Conservation (phyloP, 2,888 invertebrate genomes). For the Cacoxenus indagator region DNA sequence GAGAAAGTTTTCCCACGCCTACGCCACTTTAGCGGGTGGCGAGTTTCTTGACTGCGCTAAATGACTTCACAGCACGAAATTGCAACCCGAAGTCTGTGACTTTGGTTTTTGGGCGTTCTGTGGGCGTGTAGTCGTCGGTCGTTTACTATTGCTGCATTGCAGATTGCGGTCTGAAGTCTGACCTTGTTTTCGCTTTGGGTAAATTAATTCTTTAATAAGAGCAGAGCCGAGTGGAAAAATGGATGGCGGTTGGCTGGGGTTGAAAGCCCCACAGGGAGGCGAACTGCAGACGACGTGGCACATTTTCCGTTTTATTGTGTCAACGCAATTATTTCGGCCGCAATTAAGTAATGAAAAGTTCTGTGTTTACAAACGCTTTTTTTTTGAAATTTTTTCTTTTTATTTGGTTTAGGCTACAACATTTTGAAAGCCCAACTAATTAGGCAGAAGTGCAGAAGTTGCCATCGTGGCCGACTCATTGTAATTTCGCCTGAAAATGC, state of each 20-base stretch:
- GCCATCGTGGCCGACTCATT: slow-evolving; percentile 22
- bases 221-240: slow-evolving; percentile 30
- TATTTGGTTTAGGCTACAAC: background rate
- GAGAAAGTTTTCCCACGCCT: slow-evolving; percentile 61
- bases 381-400: background rate
- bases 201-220: slow-evolving; percentile 64
- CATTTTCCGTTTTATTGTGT: slow-evolving; percentile 47
- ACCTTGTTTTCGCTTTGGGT: slow-evolving; percentile 68
- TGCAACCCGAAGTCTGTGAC: slow-evolving; percentile 21
- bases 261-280: slow-evolving; percentile 44
- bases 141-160: slow-evolving; percentile 66
- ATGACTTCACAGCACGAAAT: slow-evolving; percentile 54
- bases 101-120: background rate
- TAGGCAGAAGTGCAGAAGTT: slow-evolving; percentile 44
- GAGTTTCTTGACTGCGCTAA: slow-evolving; percentile 50
- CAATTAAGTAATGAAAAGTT: slow-evolving; percentile 55
- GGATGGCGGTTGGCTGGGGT: slow-evolving; percentile 15
- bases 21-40: slow-evolving; percentile 42
- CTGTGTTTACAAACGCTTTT: slow-evolving; percentile 23
- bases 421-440: slow-evolving; percentile 39
- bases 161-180: slow-evolving; percentile 71
- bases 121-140: slow-evolving; percentile 16
- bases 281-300: slow-evolving; percentile 53
- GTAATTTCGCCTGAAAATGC: slow-evolving; percentile 32
- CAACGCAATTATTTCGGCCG: slow-evolving; percentile 30